Conservation (phyloP, 1,140 invertebrate species). For the Acromyrmex echinatior region DNA sequence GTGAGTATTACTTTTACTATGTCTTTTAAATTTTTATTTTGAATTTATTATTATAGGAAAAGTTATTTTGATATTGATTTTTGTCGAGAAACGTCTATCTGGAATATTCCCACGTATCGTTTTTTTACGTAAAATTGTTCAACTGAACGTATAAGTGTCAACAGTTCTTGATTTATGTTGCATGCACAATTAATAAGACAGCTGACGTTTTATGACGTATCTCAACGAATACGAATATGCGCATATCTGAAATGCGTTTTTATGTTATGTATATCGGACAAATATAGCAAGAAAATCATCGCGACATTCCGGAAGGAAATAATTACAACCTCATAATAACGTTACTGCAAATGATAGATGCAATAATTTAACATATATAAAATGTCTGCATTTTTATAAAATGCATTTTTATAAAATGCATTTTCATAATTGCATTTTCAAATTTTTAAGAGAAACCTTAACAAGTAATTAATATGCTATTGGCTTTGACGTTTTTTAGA, state of each 20-base stretch:
- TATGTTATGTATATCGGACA: neutral
- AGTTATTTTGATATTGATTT: conserved; percentile 1
- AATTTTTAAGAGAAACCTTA: neutral
- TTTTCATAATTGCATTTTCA: neutral
- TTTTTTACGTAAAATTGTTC: neutral
- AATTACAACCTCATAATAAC: neutral
- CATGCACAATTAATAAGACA: conserved; percentile 33
- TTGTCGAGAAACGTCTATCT: neutral
- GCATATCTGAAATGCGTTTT: neutral
- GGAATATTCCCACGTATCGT: neutral
- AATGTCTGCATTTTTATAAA: neutral
- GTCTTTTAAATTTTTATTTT: neutral
- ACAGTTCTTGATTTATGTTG: conserved; percentile 30
- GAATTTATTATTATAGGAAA: conserved; percentile 11
- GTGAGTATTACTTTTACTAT: neutral
- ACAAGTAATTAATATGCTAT: neutral
- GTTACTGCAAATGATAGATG: neutral
- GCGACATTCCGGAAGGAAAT: neutral
- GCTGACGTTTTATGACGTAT: neutral
- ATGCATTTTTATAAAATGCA: neutral
- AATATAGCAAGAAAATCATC: neutral
- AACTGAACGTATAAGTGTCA: conserved; percentile 16
- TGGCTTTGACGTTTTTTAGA: conserved; percentile 58
- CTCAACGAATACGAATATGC: conserved; percentile 6
- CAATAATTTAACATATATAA: neutral